Evolutionary conservation across 2,113 vertebrate genomes (phyloP), one percentile per base, ranked within the genome.

Genomic region (Hepsetus odoe): DNA sequence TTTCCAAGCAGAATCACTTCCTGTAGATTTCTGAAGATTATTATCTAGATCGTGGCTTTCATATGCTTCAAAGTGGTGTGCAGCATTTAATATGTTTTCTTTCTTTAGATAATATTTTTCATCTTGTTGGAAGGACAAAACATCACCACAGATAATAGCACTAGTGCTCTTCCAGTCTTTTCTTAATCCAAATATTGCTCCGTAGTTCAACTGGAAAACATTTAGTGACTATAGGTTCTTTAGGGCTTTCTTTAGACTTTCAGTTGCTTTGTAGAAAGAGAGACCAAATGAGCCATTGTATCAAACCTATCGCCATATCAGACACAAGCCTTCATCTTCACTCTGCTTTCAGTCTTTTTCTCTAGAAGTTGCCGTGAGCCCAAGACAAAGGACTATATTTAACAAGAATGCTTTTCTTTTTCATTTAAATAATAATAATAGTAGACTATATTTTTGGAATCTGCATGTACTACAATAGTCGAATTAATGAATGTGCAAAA

Each of bases 81-180:
- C 56, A 56, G 33, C 32, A 69, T n/a, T n/a, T n/a, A n/a, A n/a
- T n/a, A n/a, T n/a, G n/a, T n/a, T n/a, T n/a, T n/a, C n/a, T n/a
- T n/a, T n/a, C 62, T 67, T 46, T 28, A n/a, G 28, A 35, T 75
- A 12, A 33, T 62, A 30, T 42, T 22, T 26, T 71, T 55, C 20
- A 26, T 70, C 24, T 38, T 49, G 5, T 28, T 77, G 13, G 10
- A 0, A 40, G 14, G 44, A 14, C 59, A 68, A 5, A 30, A 66
- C 28, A 61, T 40, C 49, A 28, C 16, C 38, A 40, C 24, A 67
- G 70, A 71, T 70, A 76, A 72, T 71, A 59, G 66, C 81, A 79
- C 81, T 72, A 73, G 53, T 44, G n/a, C 11, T 53, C 28, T 62
- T 55, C 24, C 46, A 73, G 55, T 76, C 11, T 65, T 62, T 22